A percentile compares a stretch with the other conserved stretches of the same genome.
Conservation (phyloP, 1,140 invertebrate species). For the Pristionchus pacificus region DNA sequence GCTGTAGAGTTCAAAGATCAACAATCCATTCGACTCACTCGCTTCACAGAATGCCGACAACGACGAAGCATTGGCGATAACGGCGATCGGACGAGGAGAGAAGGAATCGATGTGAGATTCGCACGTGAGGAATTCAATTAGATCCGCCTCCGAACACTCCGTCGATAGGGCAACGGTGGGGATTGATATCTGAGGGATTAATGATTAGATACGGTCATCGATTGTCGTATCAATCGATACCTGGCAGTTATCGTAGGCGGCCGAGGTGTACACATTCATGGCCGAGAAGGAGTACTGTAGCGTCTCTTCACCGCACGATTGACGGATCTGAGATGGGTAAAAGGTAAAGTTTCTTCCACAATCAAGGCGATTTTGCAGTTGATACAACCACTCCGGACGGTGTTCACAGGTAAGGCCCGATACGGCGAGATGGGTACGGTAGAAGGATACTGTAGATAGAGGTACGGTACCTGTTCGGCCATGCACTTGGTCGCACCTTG, state of each 20-base stretch:
- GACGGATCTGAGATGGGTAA: constrained; percentile 16
- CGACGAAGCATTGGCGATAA: constrained; percentile 23
- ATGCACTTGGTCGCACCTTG: constrained; percentile 33
- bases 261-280: constrained; percentile 40
- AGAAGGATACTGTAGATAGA: neutral
- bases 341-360: too few species aligned
- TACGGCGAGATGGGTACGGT: too few species aligned
- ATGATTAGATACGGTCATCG: constrained; percentile 15
- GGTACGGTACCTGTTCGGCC: constrained; percentile 11
- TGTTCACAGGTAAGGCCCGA: too few species aligned
- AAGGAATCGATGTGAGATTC: constrained; percentile 46
- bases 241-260: constrained; percentile 4
- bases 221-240: constrained; percentile 8
- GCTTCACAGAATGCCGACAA: neutral
- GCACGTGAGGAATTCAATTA: constrained; percentile 45
- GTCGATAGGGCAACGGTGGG: constrained; percentile 47
- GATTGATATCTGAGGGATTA: constrained; percentile 24
- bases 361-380: too few species aligned
- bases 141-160: constrained; percentile 45
- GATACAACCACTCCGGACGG: too few species aligned
- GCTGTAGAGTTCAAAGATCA: too few species aligned
- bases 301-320: constrained; percentile 39
- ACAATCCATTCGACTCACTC: too few species aligned
- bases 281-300: constrained; percentile 42
- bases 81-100: constrained; percentile 40